Base-by-base conservation (phyloP, 2,113 vertebrate genomes). In the Chloebia gouldiae region DNA sequence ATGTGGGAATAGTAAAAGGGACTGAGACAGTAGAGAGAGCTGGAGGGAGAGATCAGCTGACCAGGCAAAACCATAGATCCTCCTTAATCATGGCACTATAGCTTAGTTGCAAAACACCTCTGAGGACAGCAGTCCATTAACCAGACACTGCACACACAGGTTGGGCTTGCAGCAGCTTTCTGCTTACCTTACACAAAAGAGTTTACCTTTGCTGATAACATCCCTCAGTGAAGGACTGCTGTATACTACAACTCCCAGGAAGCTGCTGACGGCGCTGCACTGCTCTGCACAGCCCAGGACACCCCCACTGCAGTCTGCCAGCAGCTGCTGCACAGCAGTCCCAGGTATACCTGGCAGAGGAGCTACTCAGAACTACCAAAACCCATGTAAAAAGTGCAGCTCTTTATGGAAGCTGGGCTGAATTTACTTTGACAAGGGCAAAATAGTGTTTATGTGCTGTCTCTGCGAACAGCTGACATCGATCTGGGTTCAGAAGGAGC, bases 81-180 rank as follows among this genome's bases (percentile, higher is more conserved):
- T 37, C 14, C 44, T 53, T 2, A 0, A 53, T 24, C 22, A 30
- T 3, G 13, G 44, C 0, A 0, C 21, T 27, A 21, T 0, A 73
- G n/a, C 10, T 80, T 3, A 61, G 45, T 17, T 94, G 63, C 63
- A 82, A 73, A 92, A 88, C 5, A 20, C 35, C 39, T 71, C 53
- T 30, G 66, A 93, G 78, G 66, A 76, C 80, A 72, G 57, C 68
- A 63, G 68, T 45, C 27, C 30, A 35, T 39, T 2, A 11, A 83
- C 24, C 45, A 82, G 37, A 51, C 17, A 4, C 37, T 13, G 61
- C 37, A 68, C 2, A 2, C 59, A 37, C 19, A 51, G 28, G 12
- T 27, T 80, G 42, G 10, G 11, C n/a, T 61, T 88, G 57, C 84
- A 88, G 72, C 72, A 89, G 47, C 75, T 87, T 13, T 40, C 51